Conservation (phyloP, 2,113 vertebrate genomes). For the Dinomys branickii region DNA sequence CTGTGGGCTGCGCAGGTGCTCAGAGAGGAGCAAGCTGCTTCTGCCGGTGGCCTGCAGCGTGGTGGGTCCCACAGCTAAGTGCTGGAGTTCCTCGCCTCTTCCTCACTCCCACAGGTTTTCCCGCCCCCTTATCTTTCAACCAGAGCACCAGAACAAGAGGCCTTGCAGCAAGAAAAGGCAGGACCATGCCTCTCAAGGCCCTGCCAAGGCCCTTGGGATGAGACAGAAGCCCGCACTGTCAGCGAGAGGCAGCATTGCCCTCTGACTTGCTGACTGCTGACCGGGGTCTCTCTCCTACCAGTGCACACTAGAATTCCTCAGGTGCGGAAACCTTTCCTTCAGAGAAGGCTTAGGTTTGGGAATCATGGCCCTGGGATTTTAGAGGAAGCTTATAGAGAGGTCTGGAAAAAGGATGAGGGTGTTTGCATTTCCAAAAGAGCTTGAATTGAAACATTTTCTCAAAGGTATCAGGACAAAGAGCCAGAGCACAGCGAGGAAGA, state of each 20-base stretch:
- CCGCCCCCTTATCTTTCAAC: neutral
- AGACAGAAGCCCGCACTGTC: fast-evolving
- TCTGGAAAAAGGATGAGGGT: constrained; percentile 40
- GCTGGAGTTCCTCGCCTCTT: neutral
- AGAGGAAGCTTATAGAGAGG: constrained; percentile 25
- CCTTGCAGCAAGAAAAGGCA: neutral
- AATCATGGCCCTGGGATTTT: constrained; percentile 24
- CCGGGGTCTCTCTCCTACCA: neutral
- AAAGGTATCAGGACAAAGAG: neutral
- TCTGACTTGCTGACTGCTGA: neutral
- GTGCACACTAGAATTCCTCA: neutral
- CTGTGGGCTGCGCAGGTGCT: neutral
- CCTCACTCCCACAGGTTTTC: neutral
- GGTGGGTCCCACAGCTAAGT: neutral
- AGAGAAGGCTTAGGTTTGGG: constrained; percentile 29
- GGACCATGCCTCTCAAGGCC: neutral
- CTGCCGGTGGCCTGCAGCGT: no score
- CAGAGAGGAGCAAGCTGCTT: fast-evolving
- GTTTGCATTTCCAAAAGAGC: constrained; percentile 18
- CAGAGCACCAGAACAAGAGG: neutral
- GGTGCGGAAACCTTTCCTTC: constrained; percentile 12
- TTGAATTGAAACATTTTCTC: constrained; percentile 18
- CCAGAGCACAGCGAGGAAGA: constrained; percentile 42
- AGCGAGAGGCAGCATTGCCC: neutral
- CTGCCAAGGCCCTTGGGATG: neutral